These are phyloP conservation scores for Synanthedon andrenaeformis DNA, from an alignment of 2,888 invertebrate genomes.

Conservation along the genomic window DNA sequence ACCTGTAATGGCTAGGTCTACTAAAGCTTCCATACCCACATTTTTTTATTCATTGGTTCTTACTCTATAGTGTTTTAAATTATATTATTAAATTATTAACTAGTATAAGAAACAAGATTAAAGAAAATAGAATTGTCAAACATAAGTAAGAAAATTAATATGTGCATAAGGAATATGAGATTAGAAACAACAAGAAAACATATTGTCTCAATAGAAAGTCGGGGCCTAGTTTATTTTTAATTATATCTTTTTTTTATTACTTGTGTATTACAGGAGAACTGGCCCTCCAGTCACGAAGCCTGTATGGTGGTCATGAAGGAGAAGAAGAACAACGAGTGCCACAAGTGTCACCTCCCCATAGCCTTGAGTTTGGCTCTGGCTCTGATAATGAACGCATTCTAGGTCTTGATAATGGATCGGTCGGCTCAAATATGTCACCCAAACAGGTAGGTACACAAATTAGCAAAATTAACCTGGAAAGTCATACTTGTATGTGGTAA, in stretches of 20 bases:
- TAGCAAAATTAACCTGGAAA: neutral
- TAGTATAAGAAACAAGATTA: too few species aligned
- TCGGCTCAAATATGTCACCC: slow-evolving; percentile 84
- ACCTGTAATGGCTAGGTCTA: neutral
- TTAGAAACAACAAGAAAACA: too few species aligned
- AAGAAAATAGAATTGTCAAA: too few species aligned
- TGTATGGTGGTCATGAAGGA: slow-evolving; percentile 60
- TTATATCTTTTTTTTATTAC: too few species aligned
- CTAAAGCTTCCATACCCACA: too few species aligned
- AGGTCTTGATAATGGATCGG: slow-evolving; percentile 83
- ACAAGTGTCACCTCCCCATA: slow-evolving; percentile 81
- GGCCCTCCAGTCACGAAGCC: slow-evolving; percentile 53
- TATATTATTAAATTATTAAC: too few species aligned
- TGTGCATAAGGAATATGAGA: too few species aligned
- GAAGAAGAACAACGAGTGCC: slow-evolving; percentile 87
- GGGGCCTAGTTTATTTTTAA: too few species aligned
- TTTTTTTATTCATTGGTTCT: too few species aligned
- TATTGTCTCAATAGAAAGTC: too few species aligned
- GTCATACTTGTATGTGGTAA: neutral
- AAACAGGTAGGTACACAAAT: slow-evolving; percentile 71
- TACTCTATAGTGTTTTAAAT: too few species aligned
- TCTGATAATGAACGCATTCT: slow-evolving; percentile 87
- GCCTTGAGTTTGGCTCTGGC: slow-evolving; percentile 78
- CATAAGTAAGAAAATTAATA: too few species aligned
- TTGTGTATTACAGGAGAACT: slow-evolving; percentile 40